These are phyloP conservation scores for Scytalopus superciliaris DNA, from an alignment of 2,113 vertebrate genomes.

Conservation along the genomic window DNA sequence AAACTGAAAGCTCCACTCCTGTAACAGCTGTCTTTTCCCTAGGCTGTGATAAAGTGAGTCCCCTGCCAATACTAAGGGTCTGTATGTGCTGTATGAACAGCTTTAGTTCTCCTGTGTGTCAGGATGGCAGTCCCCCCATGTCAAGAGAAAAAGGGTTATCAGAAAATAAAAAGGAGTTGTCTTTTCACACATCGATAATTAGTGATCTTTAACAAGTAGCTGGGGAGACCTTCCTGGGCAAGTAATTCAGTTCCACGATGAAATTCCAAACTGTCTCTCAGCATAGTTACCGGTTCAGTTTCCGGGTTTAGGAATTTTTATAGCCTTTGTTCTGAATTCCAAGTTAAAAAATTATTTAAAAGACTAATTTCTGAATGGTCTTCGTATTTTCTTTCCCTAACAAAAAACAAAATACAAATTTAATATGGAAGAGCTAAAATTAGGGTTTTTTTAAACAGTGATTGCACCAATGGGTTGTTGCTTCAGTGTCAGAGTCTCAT, in stretches of 20 bases:
- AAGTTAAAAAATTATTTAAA: neutral
- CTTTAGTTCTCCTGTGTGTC: neutral
- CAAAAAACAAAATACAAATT: neutral
- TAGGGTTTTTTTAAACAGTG: fast-evolving
- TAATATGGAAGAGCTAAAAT: neutral
- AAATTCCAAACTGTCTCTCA: neutral
- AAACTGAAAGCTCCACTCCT: neutral
- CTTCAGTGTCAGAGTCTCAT: too few relatives aligned
- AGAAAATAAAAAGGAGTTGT: neutral
- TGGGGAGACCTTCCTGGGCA: neutral
- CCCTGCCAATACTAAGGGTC: neutral
- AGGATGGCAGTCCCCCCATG: neutral
- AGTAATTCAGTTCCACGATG: neutral
- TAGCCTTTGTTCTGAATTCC: neutral
- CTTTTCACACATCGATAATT: neutral
- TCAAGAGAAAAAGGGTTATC: neutral
- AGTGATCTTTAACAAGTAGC: neutral
- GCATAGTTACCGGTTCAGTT: neutral
- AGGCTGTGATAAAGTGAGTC: neutral
- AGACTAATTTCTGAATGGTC: neutral
- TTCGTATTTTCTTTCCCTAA: neutral
- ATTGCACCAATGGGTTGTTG: neutral
- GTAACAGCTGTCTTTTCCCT: neutral
- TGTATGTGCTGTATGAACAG: neutral
- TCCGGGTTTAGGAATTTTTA: neutral